phyloP scores from a whole-genome alignment of 2,797 vertebrate species.

The Buphagus erythrorhynchus region DNA sequence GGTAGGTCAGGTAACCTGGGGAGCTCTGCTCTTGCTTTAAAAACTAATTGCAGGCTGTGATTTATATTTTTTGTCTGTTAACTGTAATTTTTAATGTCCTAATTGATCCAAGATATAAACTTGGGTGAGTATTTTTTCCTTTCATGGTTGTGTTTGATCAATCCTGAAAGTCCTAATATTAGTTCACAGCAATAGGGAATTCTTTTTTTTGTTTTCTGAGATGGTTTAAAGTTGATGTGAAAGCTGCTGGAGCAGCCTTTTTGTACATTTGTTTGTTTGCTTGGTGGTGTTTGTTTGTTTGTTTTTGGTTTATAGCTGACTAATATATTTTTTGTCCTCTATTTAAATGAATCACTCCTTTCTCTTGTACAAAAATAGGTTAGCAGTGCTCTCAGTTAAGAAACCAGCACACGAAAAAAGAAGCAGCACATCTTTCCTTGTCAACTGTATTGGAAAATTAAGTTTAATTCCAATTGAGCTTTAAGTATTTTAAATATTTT shows the following conservation, averaged over 20 bases:
- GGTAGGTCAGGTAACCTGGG: fast-evolving
- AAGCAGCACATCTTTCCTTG: not conserved
- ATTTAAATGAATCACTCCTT: not conserved
- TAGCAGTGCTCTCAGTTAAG: not conserved
- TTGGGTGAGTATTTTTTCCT: fast-evolving
- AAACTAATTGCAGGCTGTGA: fast-evolving
- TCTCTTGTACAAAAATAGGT: not conserved
- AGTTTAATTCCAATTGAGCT: not conserved
- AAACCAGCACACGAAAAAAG: fast-evolving
- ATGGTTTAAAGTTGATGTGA: not conserved
- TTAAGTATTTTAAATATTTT: not conserved
- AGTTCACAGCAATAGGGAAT: fast-evolving
- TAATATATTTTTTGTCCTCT: not conserved
- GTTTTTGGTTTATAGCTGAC: not conserved
- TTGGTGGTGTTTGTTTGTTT: not conserved
- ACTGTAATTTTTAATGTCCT: fast-evolving
- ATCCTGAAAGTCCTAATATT: fast-evolving
- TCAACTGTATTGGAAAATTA: not conserved
- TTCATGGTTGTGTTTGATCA: fast-evolving
- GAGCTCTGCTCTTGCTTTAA: fast-evolving
- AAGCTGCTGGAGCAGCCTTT: not conserved
- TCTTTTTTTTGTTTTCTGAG: not conserved
- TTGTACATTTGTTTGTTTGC: not conserved
- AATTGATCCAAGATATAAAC: fast-evolving
- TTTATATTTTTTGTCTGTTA: not conserved